Base-by-base conservation (phyloP, 1,140 invertebrate species). In the Cephus cinctus region DNA sequence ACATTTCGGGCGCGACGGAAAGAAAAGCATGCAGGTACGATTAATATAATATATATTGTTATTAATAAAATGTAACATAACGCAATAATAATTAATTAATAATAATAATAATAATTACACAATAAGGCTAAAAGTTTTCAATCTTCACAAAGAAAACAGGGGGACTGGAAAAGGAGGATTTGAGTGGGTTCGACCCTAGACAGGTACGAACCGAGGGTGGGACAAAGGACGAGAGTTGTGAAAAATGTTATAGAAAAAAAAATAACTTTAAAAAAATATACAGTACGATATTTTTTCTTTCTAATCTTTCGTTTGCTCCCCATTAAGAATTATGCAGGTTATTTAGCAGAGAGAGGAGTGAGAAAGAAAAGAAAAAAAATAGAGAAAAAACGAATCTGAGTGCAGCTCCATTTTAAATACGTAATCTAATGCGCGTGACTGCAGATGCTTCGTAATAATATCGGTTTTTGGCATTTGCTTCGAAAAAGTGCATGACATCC, bases 11-110 rank as follows among this genome's bases (percentile, higher is more conserved):
- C 43, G 34, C 43, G 36, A 44, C n/a, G n/a, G 16, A 16, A 44
- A 44, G 30, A 32, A 21, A 44, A 20, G 27, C 43, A 34, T 44
- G 43, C 43, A 27, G 6, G 43, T 61, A 59, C 54, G 61, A 70
- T 71, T 70, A 71, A 73, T 71, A 66, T 70, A 70, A 27, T 36
- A 73, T 73, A 73, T 72, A 75, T 73, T 73, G 68, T 65, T 71
- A 73, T 69, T 65, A 70, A 75, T 74, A 74, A 73, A 74, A 73
- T 73, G 61, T 73, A 75, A 75, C 73, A 73, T 72, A 73, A 75
- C 71, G 65, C 65, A 73, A 69, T 72, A 73, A 73, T 69, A 65
- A 63, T 59, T 63, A 57, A n/a, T n/a, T 64, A 66, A 41, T 23
- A 23, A 20, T 20, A 23, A 61, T 50, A 36, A 36, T 4, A 36